These are phyloP conservation scores for Brachionus plicatilis DNA, from an alignment of 1,140 invertebrate genomes.

Conservation along the genomic window DNA sequence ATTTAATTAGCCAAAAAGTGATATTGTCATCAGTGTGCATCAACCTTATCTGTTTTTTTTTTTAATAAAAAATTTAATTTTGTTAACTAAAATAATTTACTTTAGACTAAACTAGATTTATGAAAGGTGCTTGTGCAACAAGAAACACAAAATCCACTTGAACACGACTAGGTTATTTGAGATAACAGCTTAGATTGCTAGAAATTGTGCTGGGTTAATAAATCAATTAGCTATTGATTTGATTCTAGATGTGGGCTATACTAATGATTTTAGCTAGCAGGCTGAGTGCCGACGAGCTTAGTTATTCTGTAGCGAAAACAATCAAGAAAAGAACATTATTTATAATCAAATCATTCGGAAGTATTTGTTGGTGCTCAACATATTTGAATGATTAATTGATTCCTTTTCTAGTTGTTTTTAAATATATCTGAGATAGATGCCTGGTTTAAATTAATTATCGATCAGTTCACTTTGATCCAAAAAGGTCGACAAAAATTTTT, in stretches of 20 bases:
- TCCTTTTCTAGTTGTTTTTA: not conserved
- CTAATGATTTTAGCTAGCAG: not conserved
- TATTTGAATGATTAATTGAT: not conserved
- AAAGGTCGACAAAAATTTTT: no score
- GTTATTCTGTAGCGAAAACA: not conserved
- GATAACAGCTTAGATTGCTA: not conserved
- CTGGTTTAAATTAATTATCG: not conserved
- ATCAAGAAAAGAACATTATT: not conserved
- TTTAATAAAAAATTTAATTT: no score
- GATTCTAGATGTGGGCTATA: not conserved
- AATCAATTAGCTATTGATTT: conserved; percentile 11
- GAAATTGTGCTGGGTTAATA: not conserved
- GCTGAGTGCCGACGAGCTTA: not conserved
- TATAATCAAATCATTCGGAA: not conserved
- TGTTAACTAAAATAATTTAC: no score
- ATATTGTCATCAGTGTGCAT: not conserved
- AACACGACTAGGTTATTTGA: not conserved
- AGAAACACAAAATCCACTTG: not conserved
- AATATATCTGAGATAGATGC: not conserved
- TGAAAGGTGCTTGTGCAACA: not conserved
- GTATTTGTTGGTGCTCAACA: not conserved
- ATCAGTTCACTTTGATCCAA: not conserved
- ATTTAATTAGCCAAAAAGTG: not conserved
- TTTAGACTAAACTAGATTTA: no score
- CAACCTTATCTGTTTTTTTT: not conserved